phyloP scores from a whole-genome alignment of 2,113 vertebrate genomes.

The Lepidothrix coronata region DNA sequence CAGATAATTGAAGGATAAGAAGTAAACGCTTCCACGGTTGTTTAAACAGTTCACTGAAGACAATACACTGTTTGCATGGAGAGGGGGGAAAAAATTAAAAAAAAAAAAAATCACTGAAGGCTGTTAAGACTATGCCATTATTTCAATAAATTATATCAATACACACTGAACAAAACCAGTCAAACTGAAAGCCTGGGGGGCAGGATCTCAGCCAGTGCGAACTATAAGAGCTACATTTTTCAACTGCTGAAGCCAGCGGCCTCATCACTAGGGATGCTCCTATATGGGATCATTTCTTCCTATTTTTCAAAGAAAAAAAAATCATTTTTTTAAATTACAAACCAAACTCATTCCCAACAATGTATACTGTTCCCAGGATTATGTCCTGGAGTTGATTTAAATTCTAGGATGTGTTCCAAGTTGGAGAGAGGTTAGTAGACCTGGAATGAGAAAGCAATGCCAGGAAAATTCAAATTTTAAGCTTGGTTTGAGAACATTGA shows the following conservation, averaged over 20 bases:
- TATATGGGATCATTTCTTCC: neutral
- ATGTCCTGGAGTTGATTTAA: neutral
- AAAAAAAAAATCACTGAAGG: neutral
- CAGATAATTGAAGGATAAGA: neutral
- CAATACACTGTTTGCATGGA: neutral
- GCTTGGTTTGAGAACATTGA: neutral
- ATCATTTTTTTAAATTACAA: neutral
- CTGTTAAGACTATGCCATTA: neutral
- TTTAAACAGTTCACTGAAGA: neutral
- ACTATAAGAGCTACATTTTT: neutral
- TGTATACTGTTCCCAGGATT: neutral
- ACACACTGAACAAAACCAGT: neutral
- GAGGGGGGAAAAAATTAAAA: neutral
- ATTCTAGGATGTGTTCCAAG: neutral
- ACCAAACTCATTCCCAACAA: neutral
- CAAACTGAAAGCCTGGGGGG: conserved; percentile 1
- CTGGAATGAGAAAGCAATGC: neutral
- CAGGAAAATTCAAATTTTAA: neutral
- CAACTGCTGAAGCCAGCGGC: neutral
- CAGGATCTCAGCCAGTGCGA: neutral
- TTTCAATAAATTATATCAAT: conserved; percentile 22
- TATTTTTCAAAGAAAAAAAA: neutral
- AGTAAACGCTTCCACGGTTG: neutral
- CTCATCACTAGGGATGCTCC: neutral
- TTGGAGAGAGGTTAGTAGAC: neutral